These are phyloP conservation scores for Prionace glauca DNA, from an alignment of 2,797 vertebrate species.

Conservation along the genomic window DNA sequence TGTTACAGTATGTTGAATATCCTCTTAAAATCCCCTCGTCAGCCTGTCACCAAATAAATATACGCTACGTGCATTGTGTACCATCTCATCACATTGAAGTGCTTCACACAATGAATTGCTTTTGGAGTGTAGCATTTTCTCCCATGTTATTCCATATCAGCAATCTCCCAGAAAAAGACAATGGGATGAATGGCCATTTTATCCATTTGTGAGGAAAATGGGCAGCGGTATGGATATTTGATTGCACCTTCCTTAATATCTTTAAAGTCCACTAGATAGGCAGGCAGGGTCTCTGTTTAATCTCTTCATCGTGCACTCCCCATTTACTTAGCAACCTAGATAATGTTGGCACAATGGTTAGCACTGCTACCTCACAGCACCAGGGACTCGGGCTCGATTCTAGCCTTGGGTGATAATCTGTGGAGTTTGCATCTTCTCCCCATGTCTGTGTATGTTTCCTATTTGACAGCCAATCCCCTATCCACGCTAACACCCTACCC, in stretches of 20 bases:
- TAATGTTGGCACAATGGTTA: too few species aligned
- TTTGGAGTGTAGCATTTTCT: background rate
- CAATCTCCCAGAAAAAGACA: background rate
- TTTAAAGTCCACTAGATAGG: slow-evolving; percentile 45
- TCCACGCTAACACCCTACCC: too few species aligned
- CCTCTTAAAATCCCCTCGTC: background rate
- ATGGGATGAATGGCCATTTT: background rate
- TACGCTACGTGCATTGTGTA: background rate
- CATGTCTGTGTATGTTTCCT: too few species aligned
- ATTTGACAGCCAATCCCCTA: too few species aligned
- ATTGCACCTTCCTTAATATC: background rate
- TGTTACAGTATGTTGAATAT: background rate
- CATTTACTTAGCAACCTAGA: slow-evolving; percentile 49
- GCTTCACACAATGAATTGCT: background rate
- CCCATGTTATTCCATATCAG: background rate
- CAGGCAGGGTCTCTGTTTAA: slow-evolving; percentile 48
- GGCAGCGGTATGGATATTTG: background rate
- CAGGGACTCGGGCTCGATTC: too few species aligned
- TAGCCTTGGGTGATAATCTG: too few species aligned
- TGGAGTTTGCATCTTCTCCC: too few species aligned
- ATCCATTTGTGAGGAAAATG: background rate
- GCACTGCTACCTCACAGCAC: too few species aligned
- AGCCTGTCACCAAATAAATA: background rate
- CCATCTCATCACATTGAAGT: background rate
- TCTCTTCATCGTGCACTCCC: slow-evolving; percentile 49